Conservation (phyloP, 2,888 invertebrate genomes). For the Drosophila melanosoma region DNA sequence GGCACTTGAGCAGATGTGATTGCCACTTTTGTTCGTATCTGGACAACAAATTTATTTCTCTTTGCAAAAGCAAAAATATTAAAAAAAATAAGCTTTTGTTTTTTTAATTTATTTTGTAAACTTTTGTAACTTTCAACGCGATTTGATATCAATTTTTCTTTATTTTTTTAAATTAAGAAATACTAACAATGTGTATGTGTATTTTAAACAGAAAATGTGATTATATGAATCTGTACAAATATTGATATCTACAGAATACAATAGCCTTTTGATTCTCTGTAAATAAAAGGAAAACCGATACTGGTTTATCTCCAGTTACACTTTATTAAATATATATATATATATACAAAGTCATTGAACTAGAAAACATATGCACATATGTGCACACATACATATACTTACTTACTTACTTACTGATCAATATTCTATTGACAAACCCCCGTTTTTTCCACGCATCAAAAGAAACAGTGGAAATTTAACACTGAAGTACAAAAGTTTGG, state of each 20-base stretch:
- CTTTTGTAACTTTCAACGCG: background rate
- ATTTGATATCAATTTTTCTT: background rate
- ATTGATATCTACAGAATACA: background rate
- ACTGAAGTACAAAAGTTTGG: background rate
- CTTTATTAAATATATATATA: background rate
- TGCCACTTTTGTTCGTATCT: slow-evolving; percentile 18
- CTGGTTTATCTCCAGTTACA: background rate
- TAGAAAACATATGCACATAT: background rate
- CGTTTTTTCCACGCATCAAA: background rate
- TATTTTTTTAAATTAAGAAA: background rate
- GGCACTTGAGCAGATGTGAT: slow-evolving; percentile 41
- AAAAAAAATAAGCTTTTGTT: background rate
- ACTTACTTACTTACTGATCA: background rate
- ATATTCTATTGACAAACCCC: background rate
- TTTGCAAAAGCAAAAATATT: background rate
- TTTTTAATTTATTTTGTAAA: background rate
- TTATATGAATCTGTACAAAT: background rate
- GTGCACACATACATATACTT: background rate
- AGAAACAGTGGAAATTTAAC: background rate
- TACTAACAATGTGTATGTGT: background rate
- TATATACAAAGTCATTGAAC: background rate
- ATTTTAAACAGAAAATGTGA: background rate
- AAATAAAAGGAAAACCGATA: background rate
- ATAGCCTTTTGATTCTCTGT: background rate
- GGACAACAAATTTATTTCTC: background rate